Conservation (phyloP, 64 coral and sea anemone genomes). For the Catalaphyllia jardinei region DNA sequence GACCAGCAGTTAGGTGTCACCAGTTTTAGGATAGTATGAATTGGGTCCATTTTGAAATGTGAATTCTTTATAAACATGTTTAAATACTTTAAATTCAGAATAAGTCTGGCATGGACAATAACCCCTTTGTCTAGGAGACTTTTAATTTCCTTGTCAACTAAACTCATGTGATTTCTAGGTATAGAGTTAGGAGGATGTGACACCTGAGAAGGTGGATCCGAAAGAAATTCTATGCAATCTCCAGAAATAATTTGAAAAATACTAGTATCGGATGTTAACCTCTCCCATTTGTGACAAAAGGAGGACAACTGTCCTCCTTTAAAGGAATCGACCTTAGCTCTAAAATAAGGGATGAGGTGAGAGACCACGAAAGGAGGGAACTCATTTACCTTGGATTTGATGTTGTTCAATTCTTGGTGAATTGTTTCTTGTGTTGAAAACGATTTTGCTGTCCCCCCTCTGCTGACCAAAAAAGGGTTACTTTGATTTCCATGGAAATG, state of each 20-base stretch:
- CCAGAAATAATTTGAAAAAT: too few relatives aligned
- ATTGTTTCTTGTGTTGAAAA: too few relatives aligned
- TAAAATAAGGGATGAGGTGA: not conserved
- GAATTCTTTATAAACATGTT: too few relatives aligned
- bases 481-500: constrained; percentile 25
- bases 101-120: constrained; percentile 24
- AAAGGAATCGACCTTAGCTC: constrained; percentile 17
- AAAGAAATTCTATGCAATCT: too few relatives aligned
- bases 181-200: too few relatives aligned
- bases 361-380: not conserved
- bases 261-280: constrained; percentile 15
- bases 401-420: constrained; percentile 14
- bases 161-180: not conserved
- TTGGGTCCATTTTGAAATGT: constrained; percentile 52
- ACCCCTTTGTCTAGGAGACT: not conserved
- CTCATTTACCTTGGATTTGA: constrained; percentile 8
- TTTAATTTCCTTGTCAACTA: constrained; percentile 34
- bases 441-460: constrained; percentile 5
- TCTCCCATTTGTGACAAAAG: not conserved
- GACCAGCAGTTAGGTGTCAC: constrained; percentile 48
- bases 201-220: too few relatives aligned
- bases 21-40: not conserved
- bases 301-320: constrained; percentile 33
- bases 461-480: constrained; percentile 45
- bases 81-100: constrained; percentile 35